A percentile compares a stretch with the other conserved stretches of the same genome.
Evolutionary conservation across 2,888 invertebrate genomes (phyloP).

Genomic region (Penaeus monodon): DNA sequence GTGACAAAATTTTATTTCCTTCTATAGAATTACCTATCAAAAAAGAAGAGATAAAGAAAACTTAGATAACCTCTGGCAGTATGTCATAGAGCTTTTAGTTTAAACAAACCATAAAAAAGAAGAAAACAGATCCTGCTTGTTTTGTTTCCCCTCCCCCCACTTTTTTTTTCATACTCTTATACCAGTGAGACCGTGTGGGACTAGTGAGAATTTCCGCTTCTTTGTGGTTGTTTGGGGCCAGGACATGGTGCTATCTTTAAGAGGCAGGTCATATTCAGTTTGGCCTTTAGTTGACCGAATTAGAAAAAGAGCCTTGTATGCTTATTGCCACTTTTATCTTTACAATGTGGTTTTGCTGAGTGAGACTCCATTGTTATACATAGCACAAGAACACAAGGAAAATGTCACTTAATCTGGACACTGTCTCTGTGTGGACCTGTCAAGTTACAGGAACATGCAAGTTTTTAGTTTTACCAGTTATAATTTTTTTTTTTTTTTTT

Average conservation of each 20-base stretch:
- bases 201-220: too few relatives aligned
- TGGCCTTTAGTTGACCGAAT: too few relatives aligned
- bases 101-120: too few relatives aligned
- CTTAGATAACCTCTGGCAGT: slow-evolving; percentile 12
- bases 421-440: slow-evolving; percentile 19
- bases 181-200: too few relatives aligned
- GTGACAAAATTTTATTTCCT: neutral
- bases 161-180: too few relatives aligned
- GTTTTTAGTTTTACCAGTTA: neutral
- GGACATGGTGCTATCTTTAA: too few relatives aligned
- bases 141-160: too few relatives aligned
- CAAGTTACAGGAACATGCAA: neutral
- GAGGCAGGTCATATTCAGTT: too few relatives aligned
- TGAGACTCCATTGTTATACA: slow-evolving; percentile 36
- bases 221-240: too few relatives aligned
- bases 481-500: neutral
- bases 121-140: too few relatives aligned
- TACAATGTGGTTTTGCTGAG: neutral
- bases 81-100: slow-evolving; percentile 6
- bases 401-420: slow-evolving; percentile 24
- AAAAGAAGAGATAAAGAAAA: neutral
- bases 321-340: neutral
- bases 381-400: neutral
- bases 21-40: neutral
- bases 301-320: neutral